Conservation (phyloP, 2,797 vertebrate species). For the Smutsia gigantea region DNA sequence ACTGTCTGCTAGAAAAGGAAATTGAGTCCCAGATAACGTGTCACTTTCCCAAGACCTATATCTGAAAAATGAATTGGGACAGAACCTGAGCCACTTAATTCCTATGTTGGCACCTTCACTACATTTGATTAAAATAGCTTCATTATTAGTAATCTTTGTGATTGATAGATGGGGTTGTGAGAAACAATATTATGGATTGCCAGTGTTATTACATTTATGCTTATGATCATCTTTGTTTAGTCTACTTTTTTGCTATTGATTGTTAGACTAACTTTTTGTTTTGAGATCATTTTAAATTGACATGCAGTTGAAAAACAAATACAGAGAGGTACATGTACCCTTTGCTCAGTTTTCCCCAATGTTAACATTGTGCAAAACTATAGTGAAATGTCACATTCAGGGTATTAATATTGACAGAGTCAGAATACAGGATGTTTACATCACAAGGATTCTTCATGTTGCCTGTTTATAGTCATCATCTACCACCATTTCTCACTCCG, state of each 20-base stretch:
- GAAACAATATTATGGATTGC: neutral
- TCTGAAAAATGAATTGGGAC: neutral
- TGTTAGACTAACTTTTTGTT: neutral
- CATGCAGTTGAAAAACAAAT: neutral
- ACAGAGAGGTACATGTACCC: neutral
- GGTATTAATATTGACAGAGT: neutral
- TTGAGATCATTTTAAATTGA: neutral
- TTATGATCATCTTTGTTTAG: neutral
- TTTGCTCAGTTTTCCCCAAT: neutral
- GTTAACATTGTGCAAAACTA: neutral
- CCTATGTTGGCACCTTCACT: neutral
- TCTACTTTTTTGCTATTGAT: neutral
- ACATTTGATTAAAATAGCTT: neutral
- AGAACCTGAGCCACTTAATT: neutral
- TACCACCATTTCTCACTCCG: accelerated
- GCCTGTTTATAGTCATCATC: neutral
- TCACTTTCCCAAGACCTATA: neutral
- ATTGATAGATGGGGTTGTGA: neutral
- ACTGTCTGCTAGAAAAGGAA: neutral
- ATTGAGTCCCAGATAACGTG: neutral
- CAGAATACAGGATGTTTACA: neutral
- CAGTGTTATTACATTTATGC: neutral
- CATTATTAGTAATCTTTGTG: neutral
- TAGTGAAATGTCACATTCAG: neutral
- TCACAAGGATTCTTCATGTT: neutral